Conservation (phyloP, 1,140 invertebrate species). For the Dryas iulia region DNA sequence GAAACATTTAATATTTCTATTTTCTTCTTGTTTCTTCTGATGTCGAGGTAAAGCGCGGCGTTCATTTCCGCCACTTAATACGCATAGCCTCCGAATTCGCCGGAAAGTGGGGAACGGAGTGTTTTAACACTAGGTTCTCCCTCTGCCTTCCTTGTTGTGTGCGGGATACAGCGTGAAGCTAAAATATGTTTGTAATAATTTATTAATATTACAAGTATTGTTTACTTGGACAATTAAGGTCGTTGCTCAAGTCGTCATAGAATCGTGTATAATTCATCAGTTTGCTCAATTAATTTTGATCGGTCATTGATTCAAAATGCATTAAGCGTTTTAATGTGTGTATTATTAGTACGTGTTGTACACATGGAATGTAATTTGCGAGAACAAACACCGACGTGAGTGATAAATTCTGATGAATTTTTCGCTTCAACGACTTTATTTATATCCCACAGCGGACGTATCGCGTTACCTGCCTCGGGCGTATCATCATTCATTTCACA, state of each 20-base stretch:
- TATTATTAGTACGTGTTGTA: slow-evolving; percentile 5
- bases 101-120: no score
- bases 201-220: no score
- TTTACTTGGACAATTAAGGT: neutral
- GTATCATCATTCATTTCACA: slow-evolving; percentile 63
- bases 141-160: no score
- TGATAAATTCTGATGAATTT: slow-evolving; percentile 71
- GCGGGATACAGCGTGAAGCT: no score
- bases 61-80: no score
- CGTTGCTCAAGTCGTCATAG: neutral
- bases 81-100: no score
- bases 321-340: neutral
- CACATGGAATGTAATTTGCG: slow-evolving; percentile 33
- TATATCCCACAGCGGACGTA: slow-evolving; percentile 60
- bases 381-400: slow-evolving; percentile 45
- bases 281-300: slow-evolving; percentile 13
- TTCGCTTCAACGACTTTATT: slow-evolving; percentile 70
- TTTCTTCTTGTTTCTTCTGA: no score
- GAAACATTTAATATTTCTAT: no score
- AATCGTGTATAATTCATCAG: neutral
- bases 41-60: no score
- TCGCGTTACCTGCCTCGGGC: slow-evolving; percentile 59
- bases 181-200: no score
- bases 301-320: slow-evolving; percentile 8
- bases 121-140: no score